phyloP scores from a whole-genome alignment of 2,113 vertebrate species.

The Passerina amoena region DNA sequence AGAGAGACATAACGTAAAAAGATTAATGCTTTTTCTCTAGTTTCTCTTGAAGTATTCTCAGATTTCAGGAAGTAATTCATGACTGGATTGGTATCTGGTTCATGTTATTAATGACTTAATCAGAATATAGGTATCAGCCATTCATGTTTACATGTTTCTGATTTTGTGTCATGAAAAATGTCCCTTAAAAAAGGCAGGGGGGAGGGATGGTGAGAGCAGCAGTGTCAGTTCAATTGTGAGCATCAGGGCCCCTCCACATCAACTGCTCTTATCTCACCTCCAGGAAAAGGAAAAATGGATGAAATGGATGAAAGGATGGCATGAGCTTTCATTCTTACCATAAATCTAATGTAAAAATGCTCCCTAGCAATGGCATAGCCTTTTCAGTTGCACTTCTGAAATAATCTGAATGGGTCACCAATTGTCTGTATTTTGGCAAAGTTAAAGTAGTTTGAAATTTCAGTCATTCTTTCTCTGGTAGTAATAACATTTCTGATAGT shows the following conservation, averaged over 20 bases:
- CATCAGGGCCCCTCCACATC: background rate
- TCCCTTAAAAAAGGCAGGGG: fast-evolving
- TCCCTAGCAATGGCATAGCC: background rate
- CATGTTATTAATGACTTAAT: background rate
- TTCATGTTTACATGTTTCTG: background rate
- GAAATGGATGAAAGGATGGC: background rate
- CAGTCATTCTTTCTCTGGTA: background rate
- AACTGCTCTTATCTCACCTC: background rate
- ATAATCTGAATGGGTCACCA: background rate
- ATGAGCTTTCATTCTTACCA: background rate
- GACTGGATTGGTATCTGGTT: background rate
- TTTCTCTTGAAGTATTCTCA: background rate
- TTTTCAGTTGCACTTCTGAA: background rate
- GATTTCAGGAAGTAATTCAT: background rate
- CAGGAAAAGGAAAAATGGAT: background rate
- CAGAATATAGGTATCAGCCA: background rate
- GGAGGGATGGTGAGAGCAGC: background rate
- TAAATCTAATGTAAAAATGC: background rate
- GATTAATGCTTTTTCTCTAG: background rate
- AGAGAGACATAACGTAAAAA: background rate
- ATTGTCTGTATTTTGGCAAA: background rate
- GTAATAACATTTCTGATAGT: background rate
- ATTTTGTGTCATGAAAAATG: background rate
- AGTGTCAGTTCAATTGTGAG: fast-evolving
- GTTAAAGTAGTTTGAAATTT: background rate